A percentile compares a stretch with the other conserved stretches of the same genome.
These are phyloP conservation scores for Philonicus albiceps DNA, from an alignment of 2,888 invertebrate genomes.

Conservation along the genomic window DNA sequence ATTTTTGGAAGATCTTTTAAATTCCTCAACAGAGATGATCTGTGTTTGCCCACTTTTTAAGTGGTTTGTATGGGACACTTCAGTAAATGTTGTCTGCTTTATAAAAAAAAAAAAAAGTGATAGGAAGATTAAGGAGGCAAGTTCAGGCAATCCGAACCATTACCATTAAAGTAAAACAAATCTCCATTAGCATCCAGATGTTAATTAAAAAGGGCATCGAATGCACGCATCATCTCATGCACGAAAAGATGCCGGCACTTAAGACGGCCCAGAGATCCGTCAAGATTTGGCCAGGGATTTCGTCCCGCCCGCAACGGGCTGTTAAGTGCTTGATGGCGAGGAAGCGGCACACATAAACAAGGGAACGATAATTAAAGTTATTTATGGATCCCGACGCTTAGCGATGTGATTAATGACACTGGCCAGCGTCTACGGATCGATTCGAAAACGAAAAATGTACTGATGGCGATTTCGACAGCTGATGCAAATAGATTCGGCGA, in stretches of 20 bases:
- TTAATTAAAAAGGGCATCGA: constrained; percentile 44
- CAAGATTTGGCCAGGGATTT: constrained; percentile 11
- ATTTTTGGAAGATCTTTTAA: not conserved
- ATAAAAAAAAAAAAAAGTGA: not conserved
- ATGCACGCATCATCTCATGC: constrained; percentile 42
- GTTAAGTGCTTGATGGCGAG: not conserved
- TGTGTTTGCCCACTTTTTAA: not conserved
- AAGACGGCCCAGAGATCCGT: not conserved
- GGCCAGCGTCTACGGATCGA: not conserved
- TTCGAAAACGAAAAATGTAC: not conserved
- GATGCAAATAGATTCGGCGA: not conserved
- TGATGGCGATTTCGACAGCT: constrained; percentile 9
- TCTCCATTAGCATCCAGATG: constrained; percentile 41
- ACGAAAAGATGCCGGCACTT: not conserved
- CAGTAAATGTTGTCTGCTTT: not conserved
- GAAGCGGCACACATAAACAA: not conserved
- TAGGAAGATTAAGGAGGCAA: not conserved
- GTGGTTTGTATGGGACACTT: not conserved
- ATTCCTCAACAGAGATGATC: not conserved
- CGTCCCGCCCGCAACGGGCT: not conserved
- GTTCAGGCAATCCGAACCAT: not conserved
- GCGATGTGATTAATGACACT: constrained; percentile 22
- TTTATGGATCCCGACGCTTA: constrained; percentile 20
- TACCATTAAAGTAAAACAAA: constrained; percentile 33
- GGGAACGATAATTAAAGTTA: constrained; percentile 18